Conservation (phyloP, 2,113 vertebrate genomes). For the Alligator mississippiensis region DNA sequence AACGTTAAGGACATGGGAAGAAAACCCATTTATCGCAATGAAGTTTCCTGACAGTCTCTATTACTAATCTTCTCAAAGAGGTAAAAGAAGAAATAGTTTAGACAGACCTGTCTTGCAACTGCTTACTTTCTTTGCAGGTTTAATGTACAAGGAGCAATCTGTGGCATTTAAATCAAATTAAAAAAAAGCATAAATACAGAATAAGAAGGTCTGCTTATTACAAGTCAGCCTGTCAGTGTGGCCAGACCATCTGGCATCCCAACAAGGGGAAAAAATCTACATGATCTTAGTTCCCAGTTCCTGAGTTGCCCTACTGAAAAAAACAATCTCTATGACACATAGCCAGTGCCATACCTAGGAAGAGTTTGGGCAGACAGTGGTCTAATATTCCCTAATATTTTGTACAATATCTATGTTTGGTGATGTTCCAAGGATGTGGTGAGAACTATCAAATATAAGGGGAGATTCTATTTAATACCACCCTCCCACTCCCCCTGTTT, state of each 20-base stretch:
- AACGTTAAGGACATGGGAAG: background rate
- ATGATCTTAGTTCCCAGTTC: background rate
- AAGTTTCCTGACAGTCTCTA: background rate
- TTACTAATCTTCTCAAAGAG: background rate
- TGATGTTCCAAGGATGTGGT: background rate
- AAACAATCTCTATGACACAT: background rate
- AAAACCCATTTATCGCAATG: background rate
- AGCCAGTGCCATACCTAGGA: background rate
- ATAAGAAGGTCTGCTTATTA: background rate
- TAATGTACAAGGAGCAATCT: background rate
- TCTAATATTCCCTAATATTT: background rate
- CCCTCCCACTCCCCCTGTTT: background rate
- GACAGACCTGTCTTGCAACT: background rate
- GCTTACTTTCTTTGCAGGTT: background rate
- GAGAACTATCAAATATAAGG: background rate
- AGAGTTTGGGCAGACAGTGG: background rate
- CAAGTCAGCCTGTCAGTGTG: background rate
- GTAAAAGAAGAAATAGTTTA: background rate
- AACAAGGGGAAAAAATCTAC: background rate
- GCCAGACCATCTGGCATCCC: background rate
- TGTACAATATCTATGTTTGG: background rate
- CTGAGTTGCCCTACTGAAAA: accelerated
- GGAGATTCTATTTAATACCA: background rate
- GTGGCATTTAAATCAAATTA: background rate
- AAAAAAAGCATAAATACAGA: background rate